phyloP scores from a whole-genome alignment of 2,113 vertebrate species.

The Myotis davidii region DNA sequence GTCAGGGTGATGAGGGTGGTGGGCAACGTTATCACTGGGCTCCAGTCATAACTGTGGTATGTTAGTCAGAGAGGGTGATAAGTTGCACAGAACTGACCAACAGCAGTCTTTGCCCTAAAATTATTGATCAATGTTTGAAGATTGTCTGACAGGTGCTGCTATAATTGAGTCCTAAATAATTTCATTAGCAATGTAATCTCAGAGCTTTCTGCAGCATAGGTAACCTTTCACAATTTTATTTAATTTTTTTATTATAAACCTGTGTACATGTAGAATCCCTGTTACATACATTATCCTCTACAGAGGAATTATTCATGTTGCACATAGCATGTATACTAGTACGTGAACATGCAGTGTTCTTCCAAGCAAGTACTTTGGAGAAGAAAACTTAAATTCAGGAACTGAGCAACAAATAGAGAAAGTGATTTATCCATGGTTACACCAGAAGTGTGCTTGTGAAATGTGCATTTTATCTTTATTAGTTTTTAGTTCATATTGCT shows the following conservation, averaged over 20 bases:
- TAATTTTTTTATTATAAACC: neutral
- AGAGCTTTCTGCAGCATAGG: neutral
- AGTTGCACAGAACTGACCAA: neutral
- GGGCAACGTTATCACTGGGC: neutral
- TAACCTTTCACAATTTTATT: neutral
- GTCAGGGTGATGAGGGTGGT: neutral
- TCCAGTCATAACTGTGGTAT: neutral
- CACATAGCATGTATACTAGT: neutral
- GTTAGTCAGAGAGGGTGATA: neutral
- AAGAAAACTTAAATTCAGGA: neutral
- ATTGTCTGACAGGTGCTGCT: neutral
- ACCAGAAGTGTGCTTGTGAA: neutral
- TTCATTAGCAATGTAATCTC: neutral
- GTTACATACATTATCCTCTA: neutral
- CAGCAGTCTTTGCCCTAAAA: neutral
- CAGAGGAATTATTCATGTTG: neutral
- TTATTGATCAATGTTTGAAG: neutral
- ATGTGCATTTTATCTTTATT: constrained; percentile 23
- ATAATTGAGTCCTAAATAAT: neutral
- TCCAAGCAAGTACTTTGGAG: neutral
- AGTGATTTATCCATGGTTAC: neutral
- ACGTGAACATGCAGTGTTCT: neutral
- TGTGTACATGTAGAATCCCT: neutral
- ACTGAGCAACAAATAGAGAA: neutral
- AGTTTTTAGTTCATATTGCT: constrained; percentile 23